Percentiles rank a stretch among this genome's conserved stretches.
These are phyloP conservation scores for Salpingus planirostris DNA, from an alignment of 2,888 invertebrate species.

Conservation along the genomic window DNA sequence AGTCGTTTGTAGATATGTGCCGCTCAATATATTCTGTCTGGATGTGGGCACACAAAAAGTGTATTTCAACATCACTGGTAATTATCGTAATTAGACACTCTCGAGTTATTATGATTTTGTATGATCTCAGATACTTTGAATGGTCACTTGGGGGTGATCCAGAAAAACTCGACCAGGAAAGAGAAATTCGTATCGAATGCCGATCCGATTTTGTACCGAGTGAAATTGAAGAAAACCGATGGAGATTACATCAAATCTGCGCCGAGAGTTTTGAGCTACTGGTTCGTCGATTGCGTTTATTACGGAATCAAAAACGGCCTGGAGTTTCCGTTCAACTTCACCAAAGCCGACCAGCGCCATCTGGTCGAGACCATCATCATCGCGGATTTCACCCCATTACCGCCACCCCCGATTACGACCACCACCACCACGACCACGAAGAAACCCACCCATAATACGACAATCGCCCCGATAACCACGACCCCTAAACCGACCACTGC, in stretches of 20 bases:
- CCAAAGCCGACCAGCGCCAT: conserved; percentile 50
- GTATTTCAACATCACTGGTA: conserved; percentile 36
- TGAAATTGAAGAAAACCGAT: conserved; percentile 54
- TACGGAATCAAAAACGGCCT: conserved; percentile 56
- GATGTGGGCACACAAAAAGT: conserved; percentile 37
- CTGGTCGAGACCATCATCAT: conserved; percentile 62
- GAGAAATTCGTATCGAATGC: conserved; percentile 57
- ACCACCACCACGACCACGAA: conserved; percentile 32
- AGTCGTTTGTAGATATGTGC: conserved; percentile 36
- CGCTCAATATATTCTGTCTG: conserved; percentile 41
- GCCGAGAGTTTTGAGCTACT: conserved; percentile 55
- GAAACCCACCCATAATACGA: conserved; percentile 9
- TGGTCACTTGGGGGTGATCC: conserved; percentile 56
- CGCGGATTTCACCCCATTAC: conserved; percentile 56
- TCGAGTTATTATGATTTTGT: not conserved
- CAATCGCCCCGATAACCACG: conserved; percentile 5
- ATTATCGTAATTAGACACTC: not conserved
- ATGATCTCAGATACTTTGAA: conserved; percentile 51
- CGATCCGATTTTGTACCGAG: conserved; percentile 48
- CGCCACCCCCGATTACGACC: conserved; percentile 36
- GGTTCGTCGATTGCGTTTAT: conserved; percentile 72
- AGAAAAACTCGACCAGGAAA: conserved; percentile 49
- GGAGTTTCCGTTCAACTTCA: conserved; percentile 55
- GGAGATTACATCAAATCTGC: conserved; percentile 49
- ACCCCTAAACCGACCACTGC: conserved; percentile 3